Conservation (phyloP, 2,113 vertebrate genomes). For the Porphyrio hochstetteri region DNA sequence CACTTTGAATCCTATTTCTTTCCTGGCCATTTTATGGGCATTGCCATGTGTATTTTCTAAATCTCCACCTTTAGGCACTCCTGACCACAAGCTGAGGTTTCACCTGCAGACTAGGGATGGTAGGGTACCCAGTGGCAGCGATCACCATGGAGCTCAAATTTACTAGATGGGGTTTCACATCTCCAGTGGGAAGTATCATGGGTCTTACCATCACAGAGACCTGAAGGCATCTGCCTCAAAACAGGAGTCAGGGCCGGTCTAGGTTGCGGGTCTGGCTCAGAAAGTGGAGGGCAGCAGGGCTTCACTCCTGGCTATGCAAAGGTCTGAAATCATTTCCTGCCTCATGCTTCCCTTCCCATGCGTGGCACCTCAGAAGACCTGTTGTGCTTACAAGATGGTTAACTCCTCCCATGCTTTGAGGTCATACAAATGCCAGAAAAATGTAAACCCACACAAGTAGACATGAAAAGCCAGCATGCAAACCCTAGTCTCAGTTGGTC, state of each 20-base stretch:
- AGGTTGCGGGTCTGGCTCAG: background rate
- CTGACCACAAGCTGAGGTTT: background rate
- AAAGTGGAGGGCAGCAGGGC: background rate
- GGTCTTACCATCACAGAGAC: background rate
- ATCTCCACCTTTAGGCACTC: background rate
- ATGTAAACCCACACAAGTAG: background rate
- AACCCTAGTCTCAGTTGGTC: background rate
- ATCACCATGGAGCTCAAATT: background rate
- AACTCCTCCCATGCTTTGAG: background rate
- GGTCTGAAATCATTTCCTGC: background rate
- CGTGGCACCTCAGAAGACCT: fast-evolving
- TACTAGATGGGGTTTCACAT: background rate
- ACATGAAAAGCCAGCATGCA: background rate
- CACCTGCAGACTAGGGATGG: background rate
- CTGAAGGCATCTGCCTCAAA: background rate
- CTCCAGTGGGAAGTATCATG: background rate
- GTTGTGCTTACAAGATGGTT: background rate
- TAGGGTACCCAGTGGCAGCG: background rate
- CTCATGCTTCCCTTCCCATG: background rate
- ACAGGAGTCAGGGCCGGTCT: background rate
- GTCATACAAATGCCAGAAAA: background rate
- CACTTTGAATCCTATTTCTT: constrained; percentile 42
- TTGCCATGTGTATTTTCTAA: constrained; percentile 4
- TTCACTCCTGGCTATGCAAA: background rate
- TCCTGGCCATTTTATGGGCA: constrained; percentile 48